Evolutionary conservation across 2,888 invertebrate species (phyloP).

Genomic region (Epinotia brunnichana): DNA sequence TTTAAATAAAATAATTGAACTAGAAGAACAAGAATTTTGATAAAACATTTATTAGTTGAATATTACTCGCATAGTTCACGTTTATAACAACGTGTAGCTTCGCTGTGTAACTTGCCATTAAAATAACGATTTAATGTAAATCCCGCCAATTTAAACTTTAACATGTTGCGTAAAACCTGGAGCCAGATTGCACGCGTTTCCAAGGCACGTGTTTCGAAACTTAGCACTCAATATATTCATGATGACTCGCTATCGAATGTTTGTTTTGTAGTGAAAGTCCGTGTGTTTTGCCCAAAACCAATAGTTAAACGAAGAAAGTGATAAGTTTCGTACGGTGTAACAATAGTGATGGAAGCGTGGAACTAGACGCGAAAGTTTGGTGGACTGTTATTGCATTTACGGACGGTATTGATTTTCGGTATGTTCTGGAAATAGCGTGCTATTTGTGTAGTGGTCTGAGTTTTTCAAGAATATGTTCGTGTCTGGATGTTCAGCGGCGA

Average conservation of each 20-base stretch:
- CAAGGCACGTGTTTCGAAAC: neutral
- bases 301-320: conserved; percentile 52
- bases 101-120: neutral
- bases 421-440: conserved; percentile 29
- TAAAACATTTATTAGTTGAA: too few relatives aligned
- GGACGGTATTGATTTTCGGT: conserved; percentile 35
- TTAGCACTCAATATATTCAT: conserved; percentile 22
- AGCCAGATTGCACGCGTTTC: conserved; percentile 5
- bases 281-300: conserved; percentile 55
- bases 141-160: conserved; percentile 5
- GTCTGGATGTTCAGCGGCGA: conserved; percentile 62
- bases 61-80: too few relatives aligned
- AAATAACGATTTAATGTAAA: conserved; percentile 1
- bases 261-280: conserved; percentile 60
- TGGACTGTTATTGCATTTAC: conserved; percentile 12
- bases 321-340: conserved; percentile 50
- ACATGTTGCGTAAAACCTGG: conserved; percentile 2
- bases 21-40: too few relatives aligned
- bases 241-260: conserved; percentile 44
- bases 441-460: conserved; percentile 31
- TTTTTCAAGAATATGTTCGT: conserved; percentile 64
- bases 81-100: too few relatives aligned
- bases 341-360: neutral
- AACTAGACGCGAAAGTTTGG: conserved; percentile 22
- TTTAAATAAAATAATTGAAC: too few relatives aligned